Conservation (phyloP, 2,113 vertebrate species). For the Sturnira hondurensis region DNA sequence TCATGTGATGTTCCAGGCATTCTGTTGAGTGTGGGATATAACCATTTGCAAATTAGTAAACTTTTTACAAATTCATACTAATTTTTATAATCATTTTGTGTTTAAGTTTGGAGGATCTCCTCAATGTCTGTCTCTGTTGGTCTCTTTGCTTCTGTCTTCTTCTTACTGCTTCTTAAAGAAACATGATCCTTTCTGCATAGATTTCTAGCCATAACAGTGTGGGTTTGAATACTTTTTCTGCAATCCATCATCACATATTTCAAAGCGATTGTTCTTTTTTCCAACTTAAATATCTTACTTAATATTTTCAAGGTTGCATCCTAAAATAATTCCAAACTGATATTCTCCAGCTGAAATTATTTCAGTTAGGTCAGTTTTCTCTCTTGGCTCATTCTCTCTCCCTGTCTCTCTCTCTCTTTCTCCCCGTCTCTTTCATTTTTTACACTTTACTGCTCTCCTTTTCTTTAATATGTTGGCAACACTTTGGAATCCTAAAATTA, state of each 20-base stretch:
- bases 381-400: background rate
- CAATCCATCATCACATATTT: background rate
- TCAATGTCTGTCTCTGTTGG: background rate
- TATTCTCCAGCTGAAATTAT: background rate
- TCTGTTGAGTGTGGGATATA: background rate
- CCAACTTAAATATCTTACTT: background rate
- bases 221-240: background rate
- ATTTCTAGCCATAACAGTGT: background rate
- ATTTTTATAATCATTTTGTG: background rate
- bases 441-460: background rate
- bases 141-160: background rate
- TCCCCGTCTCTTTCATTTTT: background rate
- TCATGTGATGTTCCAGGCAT: background rate
- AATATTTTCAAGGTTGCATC: background rate
- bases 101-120: background rate
- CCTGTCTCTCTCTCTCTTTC: background rate
- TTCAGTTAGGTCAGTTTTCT: background rate
- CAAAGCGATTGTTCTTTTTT: background rate
- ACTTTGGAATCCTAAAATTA: background rate
- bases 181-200: background rate
- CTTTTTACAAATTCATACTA: background rate
- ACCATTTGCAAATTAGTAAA: background rate
- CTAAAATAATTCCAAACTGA: background rate
- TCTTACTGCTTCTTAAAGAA: background rate
- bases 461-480: background rate